Base-by-base conservation (phyloP, 2,797 vertebrate species). In the Halcyon smyrnensis region DNA sequence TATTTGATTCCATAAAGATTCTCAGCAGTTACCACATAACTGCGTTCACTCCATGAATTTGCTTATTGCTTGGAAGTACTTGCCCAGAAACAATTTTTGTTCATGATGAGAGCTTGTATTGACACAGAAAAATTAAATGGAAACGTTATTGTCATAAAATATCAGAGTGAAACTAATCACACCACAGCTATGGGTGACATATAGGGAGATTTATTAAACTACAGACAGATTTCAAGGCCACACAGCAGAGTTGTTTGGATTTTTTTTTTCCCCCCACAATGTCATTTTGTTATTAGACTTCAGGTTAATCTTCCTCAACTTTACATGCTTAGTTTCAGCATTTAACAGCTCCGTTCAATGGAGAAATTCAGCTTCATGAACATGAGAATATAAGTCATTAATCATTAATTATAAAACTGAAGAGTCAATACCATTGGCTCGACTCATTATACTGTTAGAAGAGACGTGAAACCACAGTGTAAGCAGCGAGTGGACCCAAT, bases 1-100 rank as follows among this genome's bases (percentile, higher is more conserved):
- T 45, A 68, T 71, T 90, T 75, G 16, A 82, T 71, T 81, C 60
- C 67, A 24, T 57, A 34, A 53, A 79, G 39, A 76, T 85, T 85
- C 87, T 75, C 20, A 6, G 20, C 56, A 86, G 69, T 41, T 79
- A 15, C 2, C 3, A 71, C 39, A 21, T 6, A 74, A 60, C 1
- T 5, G 6, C 46, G 27, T 34, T 85, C 67, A 48, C 36, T 11
- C 57, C 2, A 3, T 27, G 20, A 45, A n/a, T 74, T 86, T 67
- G 57, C 30, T 45, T 54, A 46, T 32, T 77, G 51, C 56, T 7
- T 3, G 32, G 28, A 77, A 77, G 8, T 34, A 54, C 56, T 71
- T 76, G 19, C 56, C 56, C 80, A 65, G 78, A 36, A 78, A 54
- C 37, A 57, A 63, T 50, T 45, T 91, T 43, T 8, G 34, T 30